Evolutionary conservation across 1,140 invertebrate genomes (phyloP), one percentile per base, ranked within the genome.

Genomic region (Trichonephila clavipes): DNA sequence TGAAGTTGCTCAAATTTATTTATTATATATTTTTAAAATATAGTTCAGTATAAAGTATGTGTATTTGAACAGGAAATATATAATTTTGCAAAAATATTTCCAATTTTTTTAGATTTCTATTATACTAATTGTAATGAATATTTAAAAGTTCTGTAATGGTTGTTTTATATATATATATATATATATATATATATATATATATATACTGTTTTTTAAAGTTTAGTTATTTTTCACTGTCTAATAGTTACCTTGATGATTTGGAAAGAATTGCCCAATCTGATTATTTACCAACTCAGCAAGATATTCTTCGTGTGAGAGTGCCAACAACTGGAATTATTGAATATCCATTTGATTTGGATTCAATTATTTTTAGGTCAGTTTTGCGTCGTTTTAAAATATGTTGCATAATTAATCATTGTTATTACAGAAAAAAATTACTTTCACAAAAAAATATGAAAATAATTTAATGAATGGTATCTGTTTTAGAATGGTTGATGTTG

Each of bases 291-390:
- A 98, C 98, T 95, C 98, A 99, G 97, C 99, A 99, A 97, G 99
- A 99, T 97, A 99, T 99, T 96, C 97, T 99, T 95, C 98, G 99
- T 96, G 99, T 99, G 96, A 97, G 99, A 97, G 98, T 99, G 95
- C 99, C 99, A 95, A 99, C 99, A 64, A 99, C 98, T 86, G 98
- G 98, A 96, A 99, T 99, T 96, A 99, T 99, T 96, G 99, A 99
- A 96, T 99, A 99, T 97, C 98, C 98, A 94, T 99, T 99, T 97
- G 98, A 99, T 97, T 97, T 99, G 97, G 99, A 99, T 96, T 98
- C 98, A 96, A 99, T 99, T 96, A 98, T 99, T 96, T 99, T 99
- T 97, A 97, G 95, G 95, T 95, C 62, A 82, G 87, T 91, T n/a
- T 66, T 0, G 6, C 4, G 2, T 59, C 14, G 28, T 81, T 61